phyloP scores from a whole-genome alignment of 2,797 vertebrate genomes.

The Semotilus atromaculatus region DNA sequence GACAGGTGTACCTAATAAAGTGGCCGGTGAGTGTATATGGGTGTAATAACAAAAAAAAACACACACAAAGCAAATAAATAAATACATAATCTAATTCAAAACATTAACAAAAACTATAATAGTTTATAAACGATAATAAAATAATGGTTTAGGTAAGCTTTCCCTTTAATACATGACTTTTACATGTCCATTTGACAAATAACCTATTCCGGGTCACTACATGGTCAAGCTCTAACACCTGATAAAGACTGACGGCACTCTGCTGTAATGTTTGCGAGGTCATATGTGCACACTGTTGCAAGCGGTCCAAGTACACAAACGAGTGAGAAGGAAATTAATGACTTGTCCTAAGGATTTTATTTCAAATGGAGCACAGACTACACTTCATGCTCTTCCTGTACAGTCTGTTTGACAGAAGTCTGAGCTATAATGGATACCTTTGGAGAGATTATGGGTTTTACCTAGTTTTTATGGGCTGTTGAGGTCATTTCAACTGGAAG shows the following conservation, averaged over 20 bases:
- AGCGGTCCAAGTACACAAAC: slow-evolving; percentile 1
- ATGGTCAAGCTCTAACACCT: slow-evolving; percentile 8
- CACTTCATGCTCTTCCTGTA: background rate
- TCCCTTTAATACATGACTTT: background rate
- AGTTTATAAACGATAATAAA: background rate
- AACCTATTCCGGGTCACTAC: background rate
- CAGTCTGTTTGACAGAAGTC: slow-evolving; percentile 18
- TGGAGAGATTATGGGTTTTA: slow-evolving; percentile 17
- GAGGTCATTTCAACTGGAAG: slow-evolving; percentile 12
- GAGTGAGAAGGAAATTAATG: background rate
- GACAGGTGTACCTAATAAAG: too few relatives aligned
- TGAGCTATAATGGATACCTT: background rate
- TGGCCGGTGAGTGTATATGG: too few relatives aligned
- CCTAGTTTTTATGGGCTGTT: slow-evolving; percentile 1
- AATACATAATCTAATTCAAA: background rate
- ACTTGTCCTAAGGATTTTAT: slow-evolving; percentile 15
- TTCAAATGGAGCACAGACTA: slow-evolving; percentile 27
- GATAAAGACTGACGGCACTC: background rate
- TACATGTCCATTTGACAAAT: background rate
- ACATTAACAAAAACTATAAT: background rate
- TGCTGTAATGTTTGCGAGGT: slow-evolving; percentile 28
- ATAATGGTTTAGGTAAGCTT: background rate
- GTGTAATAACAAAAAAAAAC: background rate
- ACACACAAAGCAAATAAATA: background rate
- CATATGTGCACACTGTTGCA: background rate